Conservation (phyloP, 2,113 vertebrate species). For the Cottus gobio region DNA sequence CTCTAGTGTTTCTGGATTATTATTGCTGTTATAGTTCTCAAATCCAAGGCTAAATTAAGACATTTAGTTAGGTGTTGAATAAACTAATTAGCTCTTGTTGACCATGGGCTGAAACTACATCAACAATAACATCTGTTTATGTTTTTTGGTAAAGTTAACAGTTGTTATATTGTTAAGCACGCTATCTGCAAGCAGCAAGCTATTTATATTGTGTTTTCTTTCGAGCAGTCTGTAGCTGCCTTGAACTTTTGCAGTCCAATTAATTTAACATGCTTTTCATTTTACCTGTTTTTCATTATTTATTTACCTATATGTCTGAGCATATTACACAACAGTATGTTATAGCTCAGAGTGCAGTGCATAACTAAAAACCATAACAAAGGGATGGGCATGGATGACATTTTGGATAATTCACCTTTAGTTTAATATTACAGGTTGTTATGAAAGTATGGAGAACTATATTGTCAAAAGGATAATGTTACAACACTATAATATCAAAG, state of each 20-base stretch:
- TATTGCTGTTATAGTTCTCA: slow-evolving; percentile 32
- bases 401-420: not conserved
- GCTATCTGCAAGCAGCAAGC: slow-evolving; percentile 24
- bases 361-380: slow-evolving; percentile 19
- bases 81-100: slow-evolving; percentile 52
- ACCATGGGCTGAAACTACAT: slow-evolving; percentile 58
- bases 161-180: slow-evolving; percentile 37
- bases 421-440: slow-evolving; percentile 6
- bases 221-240: not conserved
- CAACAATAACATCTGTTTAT: slow-evolving; percentile 52
- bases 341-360: not conserved
- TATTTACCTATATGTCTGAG: slow-evolving; percentile 12
- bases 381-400: not conserved
- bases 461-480: not conserved
- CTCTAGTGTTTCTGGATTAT: slow-evolving; percentile 41
- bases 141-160: slow-evolving; percentile 34
- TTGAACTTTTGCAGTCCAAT: slow-evolving; percentile 12
- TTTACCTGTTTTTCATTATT: slow-evolving; percentile 12
- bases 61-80: slow-evolving; percentile 51
- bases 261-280: slow-evolving; percentile 1
- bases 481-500: not conserved
- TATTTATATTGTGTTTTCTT: slow-evolving; percentile 13
- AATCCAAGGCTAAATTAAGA: slow-evolving; percentile 31
- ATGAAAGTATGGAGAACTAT: not conserved
- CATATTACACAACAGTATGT: not conserved